Evolutionary conservation across 1,140 invertebrate species (phyloP).

Genomic region (Cydia splendana): DNA sequence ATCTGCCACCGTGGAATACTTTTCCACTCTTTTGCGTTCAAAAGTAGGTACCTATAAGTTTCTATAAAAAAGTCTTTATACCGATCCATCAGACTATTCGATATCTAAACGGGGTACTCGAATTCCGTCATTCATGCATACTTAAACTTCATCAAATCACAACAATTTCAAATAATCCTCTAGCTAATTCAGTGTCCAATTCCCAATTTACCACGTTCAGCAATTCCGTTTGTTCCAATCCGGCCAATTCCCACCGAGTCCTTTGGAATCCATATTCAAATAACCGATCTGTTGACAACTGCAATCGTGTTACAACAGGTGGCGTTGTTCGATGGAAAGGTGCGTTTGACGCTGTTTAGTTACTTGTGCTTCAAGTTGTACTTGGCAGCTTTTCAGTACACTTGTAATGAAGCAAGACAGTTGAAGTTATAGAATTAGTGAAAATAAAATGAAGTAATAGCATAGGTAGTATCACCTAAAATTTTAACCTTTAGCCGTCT

Average conservation of each 20-base stretch:
- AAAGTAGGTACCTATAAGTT: too few relatives aligned
- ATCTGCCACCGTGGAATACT: too few relatives aligned
- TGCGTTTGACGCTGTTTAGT: not conserved
- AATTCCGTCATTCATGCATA: too few relatives aligned
- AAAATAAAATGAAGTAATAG: not conserved
- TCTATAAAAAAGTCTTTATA: too few relatives aligned
- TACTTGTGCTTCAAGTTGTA: not conserved
- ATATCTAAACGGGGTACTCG: too few relatives aligned
- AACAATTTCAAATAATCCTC: not conserved
- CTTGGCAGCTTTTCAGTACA: not conserved
- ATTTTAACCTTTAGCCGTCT: too few relatives aligned
- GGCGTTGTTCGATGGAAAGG: constrained; percentile 8
- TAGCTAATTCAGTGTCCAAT: not conserved
- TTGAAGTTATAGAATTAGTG: too few relatives aligned
- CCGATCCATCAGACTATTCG: too few relatives aligned
- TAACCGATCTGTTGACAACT: constrained; percentile 30
- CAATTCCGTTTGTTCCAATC: constrained; percentile 22
- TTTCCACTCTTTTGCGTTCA: too few relatives aligned
- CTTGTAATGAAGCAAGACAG: too few relatives aligned
- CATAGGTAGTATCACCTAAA: too few relatives aligned
- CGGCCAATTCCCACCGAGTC: constrained; percentile 10
- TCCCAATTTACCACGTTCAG: constrained; percentile 12
- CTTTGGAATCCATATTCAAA: constrained; percentile 29
- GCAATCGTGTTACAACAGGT: constrained; percentile 29
- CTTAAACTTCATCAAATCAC: not conserved